A percentile compares a stretch with the other conserved stretches of the same genome.
Evolutionary conservation across 2,113 vertebrate species (phyloP).

Genomic region (Bambusicola thoracicus): DNA sequence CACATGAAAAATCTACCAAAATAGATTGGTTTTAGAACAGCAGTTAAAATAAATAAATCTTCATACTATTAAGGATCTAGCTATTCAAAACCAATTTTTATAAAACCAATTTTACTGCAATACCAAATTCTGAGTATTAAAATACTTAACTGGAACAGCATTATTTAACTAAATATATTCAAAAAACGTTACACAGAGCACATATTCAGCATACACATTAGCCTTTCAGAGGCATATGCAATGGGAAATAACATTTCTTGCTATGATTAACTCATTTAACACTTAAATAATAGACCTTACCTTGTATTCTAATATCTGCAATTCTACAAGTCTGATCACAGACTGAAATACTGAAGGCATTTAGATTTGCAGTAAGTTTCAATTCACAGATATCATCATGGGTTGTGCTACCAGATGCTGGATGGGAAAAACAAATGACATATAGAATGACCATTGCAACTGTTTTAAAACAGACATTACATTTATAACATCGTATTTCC

Average conservation of each 20-base stretch:
- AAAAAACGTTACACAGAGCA: neutral
- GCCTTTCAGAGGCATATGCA: neutral
- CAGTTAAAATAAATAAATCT: neutral
- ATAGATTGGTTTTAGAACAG: neutral
- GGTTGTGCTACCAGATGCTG: conserved; percentile 66
- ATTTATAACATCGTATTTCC: neutral
- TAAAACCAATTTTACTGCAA: neutral
- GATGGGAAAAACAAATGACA: neutral
- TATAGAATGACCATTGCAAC: neutral
- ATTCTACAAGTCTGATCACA: conserved; percentile 87
- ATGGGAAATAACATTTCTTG: neutral
- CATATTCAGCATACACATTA: neutral
- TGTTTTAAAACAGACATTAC: neutral
- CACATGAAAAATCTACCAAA: neutral
- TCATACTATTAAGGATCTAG: neutral
- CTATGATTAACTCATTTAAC: neutral
- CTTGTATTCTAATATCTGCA: conserved; percentile 91
- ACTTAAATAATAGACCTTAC: conserved; percentile 61
- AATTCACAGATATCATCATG: conserved; percentile 81
- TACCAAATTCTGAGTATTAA: neutral
- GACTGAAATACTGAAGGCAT: conserved; percentile 86
- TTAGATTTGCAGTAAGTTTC: conserved; percentile 85
- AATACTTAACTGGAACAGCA: neutral
- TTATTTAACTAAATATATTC: neutral
- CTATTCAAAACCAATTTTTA: neutral